These are phyloP conservation scores for Lichenostomus cassidix DNA, from an alignment of 2,113 vertebrate genomes.

Conservation along the genomic window DNA sequence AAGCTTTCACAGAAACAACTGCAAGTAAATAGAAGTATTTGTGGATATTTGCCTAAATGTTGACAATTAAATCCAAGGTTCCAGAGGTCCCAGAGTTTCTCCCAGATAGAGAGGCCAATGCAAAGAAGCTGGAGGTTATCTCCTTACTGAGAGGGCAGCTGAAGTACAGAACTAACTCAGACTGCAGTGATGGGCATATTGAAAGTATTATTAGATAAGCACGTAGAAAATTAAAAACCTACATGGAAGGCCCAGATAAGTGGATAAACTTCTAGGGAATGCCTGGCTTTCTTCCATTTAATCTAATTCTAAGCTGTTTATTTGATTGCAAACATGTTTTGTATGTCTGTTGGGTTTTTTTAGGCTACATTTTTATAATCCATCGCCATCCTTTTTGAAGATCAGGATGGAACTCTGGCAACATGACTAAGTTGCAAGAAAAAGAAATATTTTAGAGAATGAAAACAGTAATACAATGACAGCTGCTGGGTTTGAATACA, in stretches of 20 bases:
- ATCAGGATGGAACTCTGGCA: not conserved
- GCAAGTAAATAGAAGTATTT: not conserved
- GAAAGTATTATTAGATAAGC: not conserved
- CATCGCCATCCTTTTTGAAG: not conserved
- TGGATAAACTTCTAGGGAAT: not conserved
- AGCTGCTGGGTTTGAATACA: not conserved
- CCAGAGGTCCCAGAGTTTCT: not conserved
- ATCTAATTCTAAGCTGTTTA: not conserved
- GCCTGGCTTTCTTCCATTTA: slow-evolving; percentile 10
- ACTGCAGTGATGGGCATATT: not conserved
- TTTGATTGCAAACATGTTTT: not conserved
- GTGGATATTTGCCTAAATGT: not conserved
- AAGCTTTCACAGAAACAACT: not conserved
- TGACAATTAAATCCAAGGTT: not conserved
- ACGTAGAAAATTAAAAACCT: not conserved
- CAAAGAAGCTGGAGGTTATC: not conserved
- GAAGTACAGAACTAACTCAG: not conserved
- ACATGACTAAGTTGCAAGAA: not conserved
- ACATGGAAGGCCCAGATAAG: not conserved
- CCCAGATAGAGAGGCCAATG: not conserved
- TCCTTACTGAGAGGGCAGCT: not conserved
- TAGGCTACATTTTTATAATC: not conserved
- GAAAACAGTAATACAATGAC: not conserved
- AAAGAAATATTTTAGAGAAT: not conserved
- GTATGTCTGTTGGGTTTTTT: not conserved